These are phyloP conservation scores for Gisinianus flammeolus DNA, from an alignment of 2,888 invertebrate genomes.

Conservation along the genomic window DNA sequence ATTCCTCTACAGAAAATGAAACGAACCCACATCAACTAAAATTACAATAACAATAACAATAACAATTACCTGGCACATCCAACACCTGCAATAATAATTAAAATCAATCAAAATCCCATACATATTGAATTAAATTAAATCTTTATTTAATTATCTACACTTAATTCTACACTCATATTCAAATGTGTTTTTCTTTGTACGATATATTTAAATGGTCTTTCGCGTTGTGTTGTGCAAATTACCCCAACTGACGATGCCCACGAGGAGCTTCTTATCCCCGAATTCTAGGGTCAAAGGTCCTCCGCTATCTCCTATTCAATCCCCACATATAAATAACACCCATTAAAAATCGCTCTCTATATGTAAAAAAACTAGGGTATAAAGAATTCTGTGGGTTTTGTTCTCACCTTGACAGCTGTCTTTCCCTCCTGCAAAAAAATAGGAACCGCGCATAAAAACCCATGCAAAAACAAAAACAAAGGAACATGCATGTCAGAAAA, in stretches of 20 bases:
- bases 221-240: too few species aligned
- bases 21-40: too few species aligned
- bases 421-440: neutral
- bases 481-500: too few species aligned
- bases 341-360: neutral
- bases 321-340: neutral
- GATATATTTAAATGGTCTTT: too few species aligned
- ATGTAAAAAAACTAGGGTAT: neutral
- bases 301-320: constrained; percentile 40
- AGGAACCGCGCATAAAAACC: too few species aligned
- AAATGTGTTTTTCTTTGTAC: too few species aligned
- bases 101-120: too few species aligned
- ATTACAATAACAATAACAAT: too few species aligned
- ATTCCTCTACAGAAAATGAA: too few species aligned
- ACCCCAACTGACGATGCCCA: constrained; percentile 52
- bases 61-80: constrained; percentile 41
- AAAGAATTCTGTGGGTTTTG: neutral
- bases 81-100: neutral
- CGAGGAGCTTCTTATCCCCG: constrained; percentile 38
- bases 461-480: neutral
- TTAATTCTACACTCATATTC: too few species aligned
- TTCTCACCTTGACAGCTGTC: neutral
- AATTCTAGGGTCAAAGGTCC: constrained; percentile 46
- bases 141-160: too few species aligned
- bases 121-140: too few species aligned